These are phyloP conservation scores for Pangasius sanitwongsei DNA, from an alignment of 2,797 vertebrate genomes.

Conservation along the genomic window DNA sequence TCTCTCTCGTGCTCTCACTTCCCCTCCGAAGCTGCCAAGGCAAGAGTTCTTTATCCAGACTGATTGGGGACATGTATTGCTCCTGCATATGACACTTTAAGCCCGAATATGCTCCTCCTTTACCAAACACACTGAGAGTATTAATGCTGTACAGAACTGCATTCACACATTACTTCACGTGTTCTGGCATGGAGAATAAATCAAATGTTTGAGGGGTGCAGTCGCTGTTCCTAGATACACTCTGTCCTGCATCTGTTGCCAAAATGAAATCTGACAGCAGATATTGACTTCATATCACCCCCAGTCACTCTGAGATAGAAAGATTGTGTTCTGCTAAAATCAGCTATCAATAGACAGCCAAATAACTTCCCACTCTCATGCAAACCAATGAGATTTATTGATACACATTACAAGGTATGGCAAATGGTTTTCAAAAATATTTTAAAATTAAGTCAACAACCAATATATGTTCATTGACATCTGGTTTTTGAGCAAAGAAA, in stretches of 20 bases:
- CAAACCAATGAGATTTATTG: conserved; percentile 80
- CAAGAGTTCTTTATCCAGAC: conserved; percentile 99
- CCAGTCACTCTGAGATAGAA: conserved; percentile 77
- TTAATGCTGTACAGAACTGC: neutral
- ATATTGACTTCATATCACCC: conserved; percentile 87
- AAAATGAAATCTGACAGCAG: conserved; percentile 80
- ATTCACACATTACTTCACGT: neutral
- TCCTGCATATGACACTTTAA: conserved; percentile 72
- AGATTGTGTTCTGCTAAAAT: conserved; percentile 93
- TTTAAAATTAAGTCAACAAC: neutral
- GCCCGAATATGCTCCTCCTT: conserved; percentile 57
- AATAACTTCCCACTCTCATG: conserved; percentile 83
- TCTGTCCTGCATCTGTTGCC: conserved; percentile 63
- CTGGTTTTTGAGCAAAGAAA: neutral
- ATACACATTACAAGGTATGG: conserved; percentile 64
- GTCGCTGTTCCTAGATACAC: conserved; percentile 63
- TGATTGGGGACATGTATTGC: conserved; percentile 88
- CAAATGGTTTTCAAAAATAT: neutral
- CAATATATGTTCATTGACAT: neutral
- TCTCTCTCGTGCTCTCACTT: conserved; percentile 94
- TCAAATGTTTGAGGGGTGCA: conserved; percentile 64
- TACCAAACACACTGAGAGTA: neutral
- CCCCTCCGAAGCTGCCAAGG: conserved; percentile 86
- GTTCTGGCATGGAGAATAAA: neutral
- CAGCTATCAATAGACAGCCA: conserved; percentile 93